Percentiles rank a stretch among this genome's conserved stretches.
phyloP scores from a whole-genome alignment of 1,140 invertebrate genomes.

The Hypothenemus hampei region DNA sequence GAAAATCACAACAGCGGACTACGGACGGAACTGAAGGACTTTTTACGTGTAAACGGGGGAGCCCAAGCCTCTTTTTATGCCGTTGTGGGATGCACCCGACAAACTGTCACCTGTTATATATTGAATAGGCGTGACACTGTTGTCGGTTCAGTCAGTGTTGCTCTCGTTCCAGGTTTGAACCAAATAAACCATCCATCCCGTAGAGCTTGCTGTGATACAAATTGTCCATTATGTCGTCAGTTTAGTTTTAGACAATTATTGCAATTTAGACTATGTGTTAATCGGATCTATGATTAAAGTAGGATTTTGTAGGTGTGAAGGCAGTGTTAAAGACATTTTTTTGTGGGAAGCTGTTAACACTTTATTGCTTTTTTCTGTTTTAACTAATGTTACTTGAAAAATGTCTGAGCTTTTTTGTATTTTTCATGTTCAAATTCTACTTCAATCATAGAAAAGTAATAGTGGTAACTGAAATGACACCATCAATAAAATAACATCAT shows the following conservation, averaged over 20 bases:
- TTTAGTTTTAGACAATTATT: background rate
- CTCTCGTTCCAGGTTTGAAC: constrained; percentile 30
- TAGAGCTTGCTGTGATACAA: constrained; percentile 29
- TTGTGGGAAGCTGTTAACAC: too few species aligned
- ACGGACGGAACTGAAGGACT: constrained; percentile 7
- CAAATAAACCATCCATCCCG: constrained; percentile 12
- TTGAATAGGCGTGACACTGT: constrained; percentile 33
- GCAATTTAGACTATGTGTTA: too few species aligned
- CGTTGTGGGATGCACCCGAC: constrained; percentile 34
- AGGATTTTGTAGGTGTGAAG: too few species aligned
- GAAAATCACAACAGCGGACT: constrained; percentile 16
- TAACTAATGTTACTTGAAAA: too few species aligned
- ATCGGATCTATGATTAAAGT: too few species aligned
- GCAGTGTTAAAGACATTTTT: too few species aligned
- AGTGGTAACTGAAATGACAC: too few species aligned
- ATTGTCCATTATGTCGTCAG: background rate
- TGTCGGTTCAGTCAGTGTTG: constrained; percentile 34
- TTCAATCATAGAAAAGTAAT: too few species aligned
- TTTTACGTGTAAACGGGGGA: constrained; percentile 4
- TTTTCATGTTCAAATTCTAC: too few species aligned
- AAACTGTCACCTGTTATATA: constrained; percentile 42
- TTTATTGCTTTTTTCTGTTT: too few species aligned
- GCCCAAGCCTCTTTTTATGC: constrained; percentile 31
- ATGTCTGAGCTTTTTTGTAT: too few species aligned
- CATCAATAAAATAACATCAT: too few species aligned